Evolutionary conservation across 2,797 vertebrate species (phyloP).

Genomic region (Notamacropus eugenii): DNA sequence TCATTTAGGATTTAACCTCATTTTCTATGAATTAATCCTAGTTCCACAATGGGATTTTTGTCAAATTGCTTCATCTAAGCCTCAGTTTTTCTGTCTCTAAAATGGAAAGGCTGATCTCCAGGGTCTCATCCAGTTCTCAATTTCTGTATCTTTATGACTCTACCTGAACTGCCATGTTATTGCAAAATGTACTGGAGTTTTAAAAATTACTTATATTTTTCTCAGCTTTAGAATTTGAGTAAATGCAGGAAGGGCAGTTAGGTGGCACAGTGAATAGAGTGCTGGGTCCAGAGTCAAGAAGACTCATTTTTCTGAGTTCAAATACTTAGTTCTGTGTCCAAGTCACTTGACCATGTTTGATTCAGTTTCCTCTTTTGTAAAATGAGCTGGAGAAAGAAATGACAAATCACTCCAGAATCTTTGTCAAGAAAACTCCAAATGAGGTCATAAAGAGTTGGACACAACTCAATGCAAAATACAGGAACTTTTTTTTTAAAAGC

Average conservation of each 20-base stretch:
- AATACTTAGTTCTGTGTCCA: background rate
- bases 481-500: background rate
- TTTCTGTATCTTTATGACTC: background rate
- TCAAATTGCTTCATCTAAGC: slow-evolving; percentile 19
- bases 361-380: background rate
- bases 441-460: background rate
- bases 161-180: background rate
- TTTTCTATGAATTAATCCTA: background rate
- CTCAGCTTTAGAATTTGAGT: background rate
- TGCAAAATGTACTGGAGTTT: background rate
- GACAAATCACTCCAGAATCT: background rate
- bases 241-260: background rate
- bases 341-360: background rate
- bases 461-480: background rate
- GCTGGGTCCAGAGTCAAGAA: background rate
- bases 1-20: background rate
- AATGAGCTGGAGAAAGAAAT: background rate
- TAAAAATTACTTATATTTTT: slow-evolving; percentile 3
- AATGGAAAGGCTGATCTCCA: slow-evolving; percentile 7
- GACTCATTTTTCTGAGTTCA: background rate
- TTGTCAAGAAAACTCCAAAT: background rate
- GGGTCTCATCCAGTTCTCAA: background rate
- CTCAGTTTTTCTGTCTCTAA: slow-evolving; percentile 8
- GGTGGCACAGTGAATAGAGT: background rate
- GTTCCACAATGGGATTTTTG: background rate